Evolutionary conservation across 1,140 invertebrate species (phyloP).

Genomic region (Drosophila pandora): DNA sequence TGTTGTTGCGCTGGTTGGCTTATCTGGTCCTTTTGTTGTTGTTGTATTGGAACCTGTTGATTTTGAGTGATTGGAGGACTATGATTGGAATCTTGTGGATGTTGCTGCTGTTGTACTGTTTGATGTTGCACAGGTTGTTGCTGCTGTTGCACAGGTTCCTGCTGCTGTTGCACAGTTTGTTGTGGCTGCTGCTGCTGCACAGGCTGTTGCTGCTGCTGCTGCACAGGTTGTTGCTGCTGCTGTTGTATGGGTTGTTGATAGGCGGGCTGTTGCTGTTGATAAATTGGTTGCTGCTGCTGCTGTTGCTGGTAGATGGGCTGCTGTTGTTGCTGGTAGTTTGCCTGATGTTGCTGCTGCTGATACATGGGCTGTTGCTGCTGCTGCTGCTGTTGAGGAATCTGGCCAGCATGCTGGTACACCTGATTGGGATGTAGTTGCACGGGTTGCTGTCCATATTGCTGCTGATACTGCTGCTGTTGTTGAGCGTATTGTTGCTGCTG

Average conservation of each 20-base stretch:
- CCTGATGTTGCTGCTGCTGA: slow-evolving; percentile 15
- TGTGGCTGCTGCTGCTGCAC: slow-evolving; percentile 26
- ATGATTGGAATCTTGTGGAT: slow-evolving; percentile 33
- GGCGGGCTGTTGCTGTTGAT: neutral
- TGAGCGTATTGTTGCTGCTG: slow-evolving; percentile 81
- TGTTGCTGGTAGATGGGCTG: too few species aligned
- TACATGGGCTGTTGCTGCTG: neutral
- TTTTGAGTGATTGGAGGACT: slow-evolving; percentile 23
- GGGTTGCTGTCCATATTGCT: slow-evolving; percentile 66
- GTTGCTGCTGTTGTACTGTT: slow-evolving; percentile 29
- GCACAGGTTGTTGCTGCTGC: slow-evolving; percentile 32
- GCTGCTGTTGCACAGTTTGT: slow-evolving; percentile 46
- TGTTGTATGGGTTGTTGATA: slow-evolving; percentile 31
- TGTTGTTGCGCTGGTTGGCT: slow-evolving; percentile 16
- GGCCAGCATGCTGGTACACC: slow-evolving; percentile 66
- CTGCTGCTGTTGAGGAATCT: slow-evolving; percentile 39
- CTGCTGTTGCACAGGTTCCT: slow-evolving; percentile 37
- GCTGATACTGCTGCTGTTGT: slow-evolving; percentile 74
- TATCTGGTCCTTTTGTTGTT: slow-evolving; percentile 22
- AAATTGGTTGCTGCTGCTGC: too few species aligned
- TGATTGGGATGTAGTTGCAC: slow-evolving; percentile 55
- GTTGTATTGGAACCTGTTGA: slow-evolving; percentile 29
- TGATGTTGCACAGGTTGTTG: slow-evolving; percentile 27
- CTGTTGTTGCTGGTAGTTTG: too few species aligned
- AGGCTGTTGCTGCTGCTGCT: slow-evolving; percentile 33